Base-by-base conservation (phyloP, 2,113 vertebrate species). In the Melanotaenia duboulayi region DNA sequence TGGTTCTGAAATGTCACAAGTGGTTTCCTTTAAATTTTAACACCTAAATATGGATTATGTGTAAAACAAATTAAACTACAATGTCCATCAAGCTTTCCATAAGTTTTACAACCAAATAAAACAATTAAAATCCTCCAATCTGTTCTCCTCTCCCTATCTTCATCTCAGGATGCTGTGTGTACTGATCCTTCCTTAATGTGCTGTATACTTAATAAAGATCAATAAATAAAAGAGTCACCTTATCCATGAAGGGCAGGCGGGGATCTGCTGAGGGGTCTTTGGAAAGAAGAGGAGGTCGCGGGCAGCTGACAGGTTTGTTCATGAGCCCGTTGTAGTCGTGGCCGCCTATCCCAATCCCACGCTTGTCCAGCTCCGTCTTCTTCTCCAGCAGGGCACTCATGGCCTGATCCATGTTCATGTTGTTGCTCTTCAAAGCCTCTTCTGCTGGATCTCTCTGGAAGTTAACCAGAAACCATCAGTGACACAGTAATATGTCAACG, bases 321-420 rank as follows among this genome's bases (percentile, higher is more conserved):
- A 97, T 94, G 89, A 96, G 94, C 79, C 96, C 96, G 64, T 97
- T 98, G 82, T 98, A 98, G 93, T 99, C 97, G 22, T 96, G 95
- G 90, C 89, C 71, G n/a, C 81, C 61, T 4, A 97, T 94, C 91
- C 96, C 96, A 94, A 97, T 95, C 88, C 97, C 97, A 89, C 97
- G 96, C 94, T 97, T 99, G 95, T 99, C 97, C 93, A 97, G 92
- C 91, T 98, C 97, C 11, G 95, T 96, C 95, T 99, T 99, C 95
- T 98, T 98, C 97, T 99, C 97, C 93, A 99, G 95, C 92, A 99
- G 96, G 93, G 96, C 95, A 95, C 97, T 98, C 97, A 99, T 98
- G 92, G 97, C 97, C 96, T 98, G 96, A 91, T 99, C 97, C 4
- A 99, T 95, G 92, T 97, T 99, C 97, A 99, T 96, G 90, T 94